Percentiles rank a stretch among this genome's conserved stretches.
Evolutionary conservation across 2,797 vertebrate genomes (phyloP).

Genomic region (Gymnodraco acuticeps): DNA sequence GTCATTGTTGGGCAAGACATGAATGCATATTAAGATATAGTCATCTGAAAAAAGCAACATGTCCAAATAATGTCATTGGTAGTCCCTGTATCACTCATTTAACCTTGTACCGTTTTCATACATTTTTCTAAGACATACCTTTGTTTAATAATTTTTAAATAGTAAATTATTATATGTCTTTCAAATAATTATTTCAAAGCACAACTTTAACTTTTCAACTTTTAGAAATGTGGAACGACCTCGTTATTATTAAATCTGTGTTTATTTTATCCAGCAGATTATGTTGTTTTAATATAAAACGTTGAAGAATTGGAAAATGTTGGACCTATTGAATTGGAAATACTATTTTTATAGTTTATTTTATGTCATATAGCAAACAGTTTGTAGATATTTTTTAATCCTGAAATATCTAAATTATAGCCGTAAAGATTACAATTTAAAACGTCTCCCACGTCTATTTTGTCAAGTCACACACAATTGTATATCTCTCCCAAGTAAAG

Average conservation of each 20-base stretch:
- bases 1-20: slow-evolving; percentile 89
- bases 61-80: slow-evolving; percentile 46
- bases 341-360: slow-evolving; percentile 7
- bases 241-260: not conserved
- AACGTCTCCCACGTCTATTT: slow-evolving; percentile 63
- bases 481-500: slow-evolving; percentile 73
- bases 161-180: not conserved
- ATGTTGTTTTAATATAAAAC: not conserved
- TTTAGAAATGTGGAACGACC: not conserved
- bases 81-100: slow-evolving; percentile 19
- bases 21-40: slow-evolving; percentile 78
- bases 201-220: not conserved
- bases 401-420: slow-evolving; percentile 43
- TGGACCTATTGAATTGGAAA: slow-evolving; percentile 10
- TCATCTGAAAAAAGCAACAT: slow-evolving; percentile 60
- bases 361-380: slow-evolving; percentile 9
- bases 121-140: not conserved
- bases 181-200: not conserved
- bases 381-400: not conserved
- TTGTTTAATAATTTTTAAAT: not conserved
- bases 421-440: slow-evolving; percentile 50
- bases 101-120: slow-evolving; percentile 11
- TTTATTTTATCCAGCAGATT: slow-evolving; percentile 4
- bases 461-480: slow-evolving; percentile 73
- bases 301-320: slow-evolving; percentile 4